Evolutionary conservation across 2,888 invertebrate species (phyloP).

Genomic region (Acrobeloides nanus): DNA sequence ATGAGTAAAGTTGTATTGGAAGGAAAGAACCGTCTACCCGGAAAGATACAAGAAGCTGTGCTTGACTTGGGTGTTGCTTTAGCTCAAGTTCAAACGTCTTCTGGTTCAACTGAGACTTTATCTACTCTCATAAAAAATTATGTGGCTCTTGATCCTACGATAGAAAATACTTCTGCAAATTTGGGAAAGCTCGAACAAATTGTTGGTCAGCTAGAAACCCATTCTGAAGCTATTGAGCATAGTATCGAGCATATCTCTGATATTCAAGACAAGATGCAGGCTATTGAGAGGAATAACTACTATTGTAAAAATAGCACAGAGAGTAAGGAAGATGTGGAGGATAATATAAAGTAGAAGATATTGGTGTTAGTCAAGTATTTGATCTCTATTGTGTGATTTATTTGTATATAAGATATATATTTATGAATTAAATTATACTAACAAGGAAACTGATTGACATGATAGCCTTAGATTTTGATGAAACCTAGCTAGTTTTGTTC

Average conservation of each 20-base stretch:
- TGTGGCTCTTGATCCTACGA: background rate
- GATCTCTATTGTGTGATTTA: too few species aligned
- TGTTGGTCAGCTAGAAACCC: background rate
- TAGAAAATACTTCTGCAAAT: background rate
- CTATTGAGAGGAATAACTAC: background rate
- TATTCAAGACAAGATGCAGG: background rate
- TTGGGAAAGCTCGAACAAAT: background rate
- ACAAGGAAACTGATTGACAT: too few species aligned
- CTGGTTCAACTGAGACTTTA: background rate
- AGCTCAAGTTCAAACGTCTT: background rate
- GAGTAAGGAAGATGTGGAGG: too few species aligned
- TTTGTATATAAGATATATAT: too few species aligned
- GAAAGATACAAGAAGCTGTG: background rate
- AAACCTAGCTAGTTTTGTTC: too few species aligned
- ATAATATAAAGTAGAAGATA: too few species aligned
- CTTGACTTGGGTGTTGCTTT: background rate
- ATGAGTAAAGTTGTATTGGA: constrained; percentile 4
- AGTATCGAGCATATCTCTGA: background rate
- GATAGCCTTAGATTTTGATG: too few species aligned
- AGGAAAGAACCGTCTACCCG: constrained; percentile 1
- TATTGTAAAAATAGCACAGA: too few species aligned
- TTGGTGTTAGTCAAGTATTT: too few species aligned
- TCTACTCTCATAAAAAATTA: background rate
- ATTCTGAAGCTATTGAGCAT: background rate
- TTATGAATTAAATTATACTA: too few species aligned